A percentile compares a stretch with the other conserved stretches of the same genome.
Evolutionary conservation across 2,888 invertebrate species (phyloP).

Genomic region (Morpho helenor): DNA sequence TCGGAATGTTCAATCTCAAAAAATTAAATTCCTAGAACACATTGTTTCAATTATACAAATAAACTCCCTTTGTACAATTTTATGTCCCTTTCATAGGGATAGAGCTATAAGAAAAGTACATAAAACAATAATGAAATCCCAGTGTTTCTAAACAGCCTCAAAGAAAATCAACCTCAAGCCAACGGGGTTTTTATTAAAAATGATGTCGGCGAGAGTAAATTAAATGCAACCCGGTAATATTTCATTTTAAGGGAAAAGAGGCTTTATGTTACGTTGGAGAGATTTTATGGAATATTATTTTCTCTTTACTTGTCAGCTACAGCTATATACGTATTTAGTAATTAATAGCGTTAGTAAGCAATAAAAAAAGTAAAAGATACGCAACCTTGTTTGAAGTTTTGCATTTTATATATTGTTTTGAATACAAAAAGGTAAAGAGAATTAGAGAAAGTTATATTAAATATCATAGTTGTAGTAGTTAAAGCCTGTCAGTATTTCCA

Average conservation of each 20-base stretch:
- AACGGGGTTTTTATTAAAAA: conserved; percentile 11
- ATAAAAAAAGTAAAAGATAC: neutral
- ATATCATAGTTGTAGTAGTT: too few relatives aligned
- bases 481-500: too few relatives aligned
- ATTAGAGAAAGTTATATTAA: too few relatives aligned
- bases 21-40: too few relatives aligned
- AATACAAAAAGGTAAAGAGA: too few relatives aligned
- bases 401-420: too few relatives aligned
- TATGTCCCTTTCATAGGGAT: neutral
- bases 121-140: conserved; percentile 5
- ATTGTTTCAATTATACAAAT: too few relatives aligned
- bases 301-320: conserved; percentile 5
- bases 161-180: conserved; percentile 4
- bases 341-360: conserved; percentile 2
- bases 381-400: too few relatives aligned
- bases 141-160: conserved; percentile 4
- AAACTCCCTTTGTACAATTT: too few relatives aligned
- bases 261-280: conserved; percentile 10
- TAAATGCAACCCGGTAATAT: conserved; percentile 13
- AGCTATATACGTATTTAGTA: conserved; percentile 4
- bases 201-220: conserved; percentile 8
- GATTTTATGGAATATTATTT: conserved; percentile 14
- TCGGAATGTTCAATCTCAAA: too few relatives aligned
- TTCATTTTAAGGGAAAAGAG: conserved; percentile 11
- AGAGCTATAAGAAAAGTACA: conserved; percentile 1